Percentiles rank a stretch among this genome's conserved stretches.
phyloP scores from a whole-genome alignment of 2,113 vertebrate genomes.

The Oncorhynchus masou region DNA sequence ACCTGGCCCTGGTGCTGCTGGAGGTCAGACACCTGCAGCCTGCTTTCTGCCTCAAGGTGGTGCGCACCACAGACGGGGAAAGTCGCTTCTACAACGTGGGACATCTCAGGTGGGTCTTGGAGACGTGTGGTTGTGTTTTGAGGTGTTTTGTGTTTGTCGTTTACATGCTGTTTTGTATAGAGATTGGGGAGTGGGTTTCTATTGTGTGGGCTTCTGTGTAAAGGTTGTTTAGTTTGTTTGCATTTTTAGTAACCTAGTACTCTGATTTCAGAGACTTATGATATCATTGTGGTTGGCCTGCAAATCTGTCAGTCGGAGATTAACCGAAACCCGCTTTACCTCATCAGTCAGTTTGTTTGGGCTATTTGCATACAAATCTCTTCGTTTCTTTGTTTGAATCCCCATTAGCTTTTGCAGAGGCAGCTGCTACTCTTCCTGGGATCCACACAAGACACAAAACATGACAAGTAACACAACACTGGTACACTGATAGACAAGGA shows the following conservation, averaged over 20 bases:
- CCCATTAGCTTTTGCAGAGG: no score
- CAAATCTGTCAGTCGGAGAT: constrained; percentile 58
- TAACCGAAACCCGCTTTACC: not conserved
- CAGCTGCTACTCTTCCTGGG: no score
- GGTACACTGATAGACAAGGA: no score
- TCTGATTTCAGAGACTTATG: constrained; percentile 52
- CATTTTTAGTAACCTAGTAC: constrained; percentile 63
- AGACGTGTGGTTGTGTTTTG: constrained; percentile 32
- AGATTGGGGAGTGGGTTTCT: constrained; percentile 93
- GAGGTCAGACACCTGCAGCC: constrained; percentile 91
- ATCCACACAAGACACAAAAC: no score
- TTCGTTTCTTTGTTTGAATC: not conserved
- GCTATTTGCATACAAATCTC: not conserved
- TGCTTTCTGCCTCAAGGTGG: constrained; percentile 90
- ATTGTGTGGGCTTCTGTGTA: constrained; percentile 35
- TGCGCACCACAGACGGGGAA: constrained; percentile 85
- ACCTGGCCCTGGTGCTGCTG: constrained; percentile 87
- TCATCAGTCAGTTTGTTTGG: not conserved
- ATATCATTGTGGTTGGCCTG: not conserved
- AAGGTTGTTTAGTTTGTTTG: no score
- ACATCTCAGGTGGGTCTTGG: constrained; percentile 87
- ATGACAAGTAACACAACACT: no score
- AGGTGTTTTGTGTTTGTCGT: not conserved
- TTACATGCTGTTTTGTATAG: constrained; percentile 46
- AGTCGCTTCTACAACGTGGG: constrained; percentile 91